Percentiles rank a stretch among this genome's conserved stretches.
Conservation (phyloP, 2,113 vertebrate genomes). For the Enhydra lutris region DNA sequence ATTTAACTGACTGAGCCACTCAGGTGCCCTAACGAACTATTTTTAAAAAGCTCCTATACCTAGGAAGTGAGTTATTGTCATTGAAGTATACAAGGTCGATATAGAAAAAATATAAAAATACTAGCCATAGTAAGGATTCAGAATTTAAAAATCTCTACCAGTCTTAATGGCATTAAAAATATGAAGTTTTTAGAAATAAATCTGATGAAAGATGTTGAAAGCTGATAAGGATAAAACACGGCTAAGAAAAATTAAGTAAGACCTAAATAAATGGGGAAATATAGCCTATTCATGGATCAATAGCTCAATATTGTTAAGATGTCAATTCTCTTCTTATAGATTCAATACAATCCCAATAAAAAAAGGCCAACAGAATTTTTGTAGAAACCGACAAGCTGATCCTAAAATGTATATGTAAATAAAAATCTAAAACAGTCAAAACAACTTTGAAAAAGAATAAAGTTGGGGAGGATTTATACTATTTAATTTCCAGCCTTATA, state of each 20-base stretch:
- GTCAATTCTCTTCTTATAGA: not conserved
- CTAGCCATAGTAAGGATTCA: not conserved
- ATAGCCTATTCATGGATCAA: not conserved
- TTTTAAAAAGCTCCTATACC: not conserved
- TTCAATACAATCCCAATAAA: not conserved
- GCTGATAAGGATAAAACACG: not conserved
- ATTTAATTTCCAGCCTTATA: not conserved
- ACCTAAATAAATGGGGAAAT: not conserved
- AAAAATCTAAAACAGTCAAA: not conserved
- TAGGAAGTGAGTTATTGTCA: not conserved
- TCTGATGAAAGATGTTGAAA: not conserved
- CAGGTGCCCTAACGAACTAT: not conserved
- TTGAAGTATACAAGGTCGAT: not conserved
- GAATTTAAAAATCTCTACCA: not conserved
- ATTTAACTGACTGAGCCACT: too few species aligned
- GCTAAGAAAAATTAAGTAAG: not conserved
- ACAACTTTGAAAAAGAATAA: not conserved
- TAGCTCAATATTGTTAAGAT: not conserved
- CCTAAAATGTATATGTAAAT: not conserved
- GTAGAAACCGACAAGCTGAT: not conserved
- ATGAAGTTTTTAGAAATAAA: not conserved
- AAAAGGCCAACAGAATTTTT: not conserved
- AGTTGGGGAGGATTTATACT: not conserved
- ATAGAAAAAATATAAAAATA: not conserved
- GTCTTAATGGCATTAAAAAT: not conserved